Evolutionary conservation across 2,888 invertebrate species (phyloP).

Genomic region (Andrena bicolor): DNA sequence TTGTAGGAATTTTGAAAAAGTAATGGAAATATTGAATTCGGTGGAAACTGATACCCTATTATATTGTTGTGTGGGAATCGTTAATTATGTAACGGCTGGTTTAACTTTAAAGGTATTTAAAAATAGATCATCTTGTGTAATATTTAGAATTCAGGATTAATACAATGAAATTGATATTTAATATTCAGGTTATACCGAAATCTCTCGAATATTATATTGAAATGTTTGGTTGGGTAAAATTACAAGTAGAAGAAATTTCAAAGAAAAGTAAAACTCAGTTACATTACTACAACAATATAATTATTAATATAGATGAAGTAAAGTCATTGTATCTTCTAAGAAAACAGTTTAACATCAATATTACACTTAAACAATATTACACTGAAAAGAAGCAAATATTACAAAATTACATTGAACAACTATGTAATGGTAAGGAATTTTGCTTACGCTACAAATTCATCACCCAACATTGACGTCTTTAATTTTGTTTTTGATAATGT

Average conservation of each 20-base stretch:
- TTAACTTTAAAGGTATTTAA: slow-evolving; percentile 71
- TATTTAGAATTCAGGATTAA: not conserved
- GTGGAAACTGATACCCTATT: slow-evolving; percentile 74
- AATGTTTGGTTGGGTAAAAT: slow-evolving; percentile 72
- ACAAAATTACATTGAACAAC: slow-evolving; percentile 59
- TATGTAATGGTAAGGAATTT: slow-evolving; percentile 65
- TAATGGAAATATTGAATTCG: slow-evolving; percentile 77
- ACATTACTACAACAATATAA: slow-evolving; percentile 25
- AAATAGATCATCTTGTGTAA: slow-evolving; percentile 45
- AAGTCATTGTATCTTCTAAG: slow-evolving; percentile 71
- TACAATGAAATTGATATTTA: slow-evolving; percentile 52
- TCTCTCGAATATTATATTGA: slow-evolving; percentile 70
- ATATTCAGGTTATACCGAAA: slow-evolving; percentile 58
- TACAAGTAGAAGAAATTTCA: slow-evolving; percentile 66
- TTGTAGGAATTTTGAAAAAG: slow-evolving; percentile 78
- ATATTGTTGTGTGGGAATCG: slow-evolving; percentile 75
- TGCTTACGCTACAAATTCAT: slow-evolving; percentile 19
- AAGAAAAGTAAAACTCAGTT: slow-evolving; percentile 39
- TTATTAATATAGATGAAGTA: slow-evolving; percentile 63
- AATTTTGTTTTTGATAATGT: slow-evolving; percentile 36
- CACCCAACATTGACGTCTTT: not conserved
- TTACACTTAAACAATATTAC: slow-evolving; percentile 67
- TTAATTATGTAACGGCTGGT: slow-evolving; percentile 67
- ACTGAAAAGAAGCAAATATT: slow-evolving; percentile 67
- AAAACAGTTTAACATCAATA: slow-evolving; percentile 69